Base-by-base conservation (phyloP, 2,797 vertebrate species). In the Rallus crepitans region DNA sequence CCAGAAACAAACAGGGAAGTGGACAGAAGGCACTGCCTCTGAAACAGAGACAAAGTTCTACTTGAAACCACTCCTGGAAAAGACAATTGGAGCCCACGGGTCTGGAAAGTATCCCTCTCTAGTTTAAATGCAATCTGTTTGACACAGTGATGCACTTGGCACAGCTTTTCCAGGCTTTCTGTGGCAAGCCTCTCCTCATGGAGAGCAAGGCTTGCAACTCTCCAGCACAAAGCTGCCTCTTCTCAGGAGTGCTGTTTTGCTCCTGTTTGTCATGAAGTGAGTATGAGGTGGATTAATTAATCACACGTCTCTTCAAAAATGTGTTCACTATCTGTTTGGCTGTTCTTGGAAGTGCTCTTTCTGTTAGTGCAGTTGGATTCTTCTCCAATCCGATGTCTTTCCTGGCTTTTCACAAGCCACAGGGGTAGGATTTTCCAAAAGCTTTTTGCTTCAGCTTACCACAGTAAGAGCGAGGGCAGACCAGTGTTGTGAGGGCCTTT, bases 131-230 rank as follows among this genome's bases (percentile, higher is more conserved):
- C 68, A 11, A 6, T 16, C 45, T 1, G 0, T 27, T 25, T 5
- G 48, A 30, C 72, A 7, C 13, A 0, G 6, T 3, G 1, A 5
- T 4, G 15, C 60, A 0, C 60, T 64, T 1, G 15, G 25, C 28
- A 28, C 19, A 42, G 28, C 4, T 50, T 63, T 56, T 57, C 23
- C 50, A 24, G 18, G 64, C 56, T 47, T 47, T 40, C 37, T 4
- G 15, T 17, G 45, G 18, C 42, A 52, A 23, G n/a, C 12, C 11
- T 45, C 17, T 19, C 30, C 60, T 72, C 33, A 15, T 8, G 8
- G 11, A 42, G 45, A 19, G 30, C 57, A 28, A 73, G 24, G n/a
- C n/a, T 21, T 52, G 37, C n/a, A 24, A 27, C 53, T 52, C 42
- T 9, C 28, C 15, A 9, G 53, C 10, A 7, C 60, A 27, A 11